Conservation (phyloP, 2,888 invertebrate genomes). For the Andrena praecox region DNA sequence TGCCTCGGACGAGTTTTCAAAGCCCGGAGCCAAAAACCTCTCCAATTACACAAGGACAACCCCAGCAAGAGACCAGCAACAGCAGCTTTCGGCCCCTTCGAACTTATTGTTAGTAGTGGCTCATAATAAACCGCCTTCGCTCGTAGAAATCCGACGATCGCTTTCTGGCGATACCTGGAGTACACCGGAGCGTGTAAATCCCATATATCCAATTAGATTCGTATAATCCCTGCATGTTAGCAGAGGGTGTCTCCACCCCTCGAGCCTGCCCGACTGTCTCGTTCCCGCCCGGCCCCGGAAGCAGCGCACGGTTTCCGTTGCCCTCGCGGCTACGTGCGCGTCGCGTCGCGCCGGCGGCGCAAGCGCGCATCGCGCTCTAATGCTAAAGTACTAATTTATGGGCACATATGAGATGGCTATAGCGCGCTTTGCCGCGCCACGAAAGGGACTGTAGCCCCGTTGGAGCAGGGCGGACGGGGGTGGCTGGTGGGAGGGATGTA, state of each 20-base stretch:
- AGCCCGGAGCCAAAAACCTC: background rate
- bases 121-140: constrained; percentile 53
- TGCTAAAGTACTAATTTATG: constrained; percentile 83
- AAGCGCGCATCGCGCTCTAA: constrained; percentile 78
- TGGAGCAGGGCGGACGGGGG: constrained; percentile 42
- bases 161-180: constrained; percentile 70
- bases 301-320: constrained; percentile 29
- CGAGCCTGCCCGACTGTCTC: constrained; percentile 56
- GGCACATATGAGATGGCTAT: constrained; percentile 79
- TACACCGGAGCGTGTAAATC: constrained; percentile 75
- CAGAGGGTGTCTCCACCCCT: constrained; percentile 73
- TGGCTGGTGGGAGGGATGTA: constrained; percentile 51
- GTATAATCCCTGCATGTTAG: constrained; percentile 81
- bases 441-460: constrained; percentile 77
- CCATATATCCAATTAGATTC: constrained; percentile 83
- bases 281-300: constrained; percentile 41
- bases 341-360: constrained; percentile 61
- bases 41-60: background rate
- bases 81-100: constrained; percentile 2
- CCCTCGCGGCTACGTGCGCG: constrained; percentile 52
- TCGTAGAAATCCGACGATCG: constrained; percentile 66
- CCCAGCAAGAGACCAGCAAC: background rate
- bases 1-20: background rate
- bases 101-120: constrained; percentile 26
- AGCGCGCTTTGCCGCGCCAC: constrained; percentile 69